A percentile compares a stretch with the other conserved stretches of the same genome.
Conservation (phyloP, 1,140 invertebrate species). For the Cydia fagiglandana region DNA sequence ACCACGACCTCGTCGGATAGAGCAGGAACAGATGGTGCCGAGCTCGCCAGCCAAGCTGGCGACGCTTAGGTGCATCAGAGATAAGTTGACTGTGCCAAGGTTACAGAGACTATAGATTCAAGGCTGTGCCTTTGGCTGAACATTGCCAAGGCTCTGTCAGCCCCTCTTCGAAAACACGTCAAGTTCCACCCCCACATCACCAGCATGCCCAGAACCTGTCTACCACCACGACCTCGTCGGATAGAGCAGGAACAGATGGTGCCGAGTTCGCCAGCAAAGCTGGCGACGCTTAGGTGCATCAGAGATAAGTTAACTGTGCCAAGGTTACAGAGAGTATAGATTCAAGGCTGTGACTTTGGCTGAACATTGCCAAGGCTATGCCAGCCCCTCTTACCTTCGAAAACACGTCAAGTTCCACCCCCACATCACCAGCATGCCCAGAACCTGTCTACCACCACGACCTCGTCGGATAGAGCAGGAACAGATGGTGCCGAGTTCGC, state of each 20-base stretch:
- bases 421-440: conserved; percentile 60
- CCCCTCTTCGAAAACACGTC: conserved; percentile 95
- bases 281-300: conserved; percentile 65
- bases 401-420: conserved; percentile 92
- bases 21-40: conserved; percentile 64
- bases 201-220: conserved; percentile 60
- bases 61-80: conserved; percentile 65
- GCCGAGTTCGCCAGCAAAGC: conserved; percentile 69
- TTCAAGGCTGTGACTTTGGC: not conserved
- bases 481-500: conserved; percentile 67
- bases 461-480: conserved; percentile 58
- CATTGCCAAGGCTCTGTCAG: too few relatives aligned
- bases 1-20: conserved; percentile 51
- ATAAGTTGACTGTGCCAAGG: conserved; percentile 68
- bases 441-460: conserved; percentile 57
- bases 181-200: conserved; percentile 82
- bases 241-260: conserved; percentile 62
- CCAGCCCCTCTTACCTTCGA: conserved; percentile 90
- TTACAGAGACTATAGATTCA: conserved; percentile 57
- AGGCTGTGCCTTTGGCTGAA: not conserved
- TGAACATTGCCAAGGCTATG: too few relatives aligned
- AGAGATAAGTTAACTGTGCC: conserved; percentile 70
- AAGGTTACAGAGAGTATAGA: conserved; percentile 58
- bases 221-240: conserved; percentile 53
- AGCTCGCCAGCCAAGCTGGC: conserved; percentile 68